A percentile compares a stretch with the other conserved stretches of the same genome.
phyloP scores from a whole-genome alignment of 2,113 vertebrate genomes.

The Mastomys coucha region DNA sequence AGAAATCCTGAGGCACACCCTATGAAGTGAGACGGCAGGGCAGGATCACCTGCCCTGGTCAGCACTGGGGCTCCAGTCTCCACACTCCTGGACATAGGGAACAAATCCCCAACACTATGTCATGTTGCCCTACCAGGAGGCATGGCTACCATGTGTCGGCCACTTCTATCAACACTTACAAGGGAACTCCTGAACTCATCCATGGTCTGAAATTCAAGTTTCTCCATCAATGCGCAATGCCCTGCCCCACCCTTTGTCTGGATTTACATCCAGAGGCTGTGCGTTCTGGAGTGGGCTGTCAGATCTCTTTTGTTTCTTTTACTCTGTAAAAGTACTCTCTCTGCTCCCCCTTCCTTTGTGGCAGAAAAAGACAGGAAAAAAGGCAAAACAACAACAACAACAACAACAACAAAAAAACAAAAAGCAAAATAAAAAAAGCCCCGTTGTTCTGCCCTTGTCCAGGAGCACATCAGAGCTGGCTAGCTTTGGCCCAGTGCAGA shows the following conservation, averaged over 20 bases:
- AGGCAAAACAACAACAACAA: too few relatives aligned
- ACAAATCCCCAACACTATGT: accelerated
- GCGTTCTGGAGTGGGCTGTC: accelerated
- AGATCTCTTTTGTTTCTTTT: background rate
- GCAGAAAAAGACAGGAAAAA: accelerated
- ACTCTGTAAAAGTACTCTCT: background rate
- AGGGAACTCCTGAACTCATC: background rate
- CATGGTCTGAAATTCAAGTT: background rate
- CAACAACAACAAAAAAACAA: background rate
- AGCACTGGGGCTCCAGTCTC: background rate
- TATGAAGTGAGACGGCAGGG: too few relatives aligned
- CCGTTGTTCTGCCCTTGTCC: background rate
- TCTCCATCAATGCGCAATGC: background rate
- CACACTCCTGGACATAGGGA: background rate
- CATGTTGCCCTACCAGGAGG: background rate
- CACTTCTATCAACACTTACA: background rate
- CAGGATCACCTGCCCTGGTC: accelerated
- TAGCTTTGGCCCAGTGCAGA: accelerated
- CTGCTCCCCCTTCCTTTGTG: background rate
- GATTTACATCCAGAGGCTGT: too few relatives aligned
- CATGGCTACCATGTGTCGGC: accelerated
- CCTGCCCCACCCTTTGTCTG: background rate
- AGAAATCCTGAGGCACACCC: background rate
- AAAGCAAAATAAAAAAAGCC: too few relatives aligned
- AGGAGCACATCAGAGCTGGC: background rate